Percentiles rank a stretch among this genome's conserved stretches.
These are phyloP conservation scores for Phocides pigmalion DNA, from an alignment of 1,140 invertebrate species.

Conservation along the genomic window DNA sequence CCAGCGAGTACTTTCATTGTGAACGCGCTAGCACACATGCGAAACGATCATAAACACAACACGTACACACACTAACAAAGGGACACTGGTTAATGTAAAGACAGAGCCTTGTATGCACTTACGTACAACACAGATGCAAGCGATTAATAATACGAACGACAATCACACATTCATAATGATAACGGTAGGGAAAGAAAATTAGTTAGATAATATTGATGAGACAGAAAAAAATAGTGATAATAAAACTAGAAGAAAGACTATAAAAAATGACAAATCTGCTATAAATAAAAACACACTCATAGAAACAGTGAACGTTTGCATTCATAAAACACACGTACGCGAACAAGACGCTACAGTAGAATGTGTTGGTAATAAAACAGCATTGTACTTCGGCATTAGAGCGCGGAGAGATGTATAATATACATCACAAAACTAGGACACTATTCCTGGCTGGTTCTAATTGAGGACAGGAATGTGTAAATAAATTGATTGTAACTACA, in stretches of 20 bases:
- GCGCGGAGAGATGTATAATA: slow-evolving; percentile 71
- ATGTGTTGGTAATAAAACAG: slow-evolving; percentile 58
- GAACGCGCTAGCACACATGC: slow-evolving; percentile 66
- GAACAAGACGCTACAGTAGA: slow-evolving; percentile 25
- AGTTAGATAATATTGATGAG: too few species aligned
- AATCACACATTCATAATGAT: slow-evolving; percentile 41
- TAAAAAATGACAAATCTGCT: neutral
- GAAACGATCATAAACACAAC: slow-evolving; percentile 29
- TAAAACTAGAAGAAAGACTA: neutral
- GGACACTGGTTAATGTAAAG: slow-evolving; percentile 18
- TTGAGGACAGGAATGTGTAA: slow-evolving; percentile 50
- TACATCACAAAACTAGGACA: slow-evolving; percentile 73
- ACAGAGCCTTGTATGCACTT: slow-evolving; percentile 40
- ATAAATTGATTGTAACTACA: slow-evolving; percentile 27
- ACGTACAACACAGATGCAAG: slow-evolving; percentile 27
- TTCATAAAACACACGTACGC: slow-evolving; percentile 42
- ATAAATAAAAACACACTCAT: slow-evolving; percentile 38
- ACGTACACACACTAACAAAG: slow-evolving; percentile 41
- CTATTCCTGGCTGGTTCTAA: slow-evolving; percentile 60
- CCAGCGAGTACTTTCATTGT: slow-evolving; percentile 79
- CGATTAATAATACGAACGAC: slow-evolving; percentile 47
- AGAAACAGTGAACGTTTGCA: slow-evolving; percentile 43
- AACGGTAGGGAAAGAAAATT: neutral
- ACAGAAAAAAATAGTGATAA: neutral
- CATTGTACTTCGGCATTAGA: slow-evolving; percentile 74